These are phyloP conservation scores for Omphaloscelis lunosa DNA, from an alignment of 2,888 invertebrate genomes.

Conservation along the genomic window DNA sequence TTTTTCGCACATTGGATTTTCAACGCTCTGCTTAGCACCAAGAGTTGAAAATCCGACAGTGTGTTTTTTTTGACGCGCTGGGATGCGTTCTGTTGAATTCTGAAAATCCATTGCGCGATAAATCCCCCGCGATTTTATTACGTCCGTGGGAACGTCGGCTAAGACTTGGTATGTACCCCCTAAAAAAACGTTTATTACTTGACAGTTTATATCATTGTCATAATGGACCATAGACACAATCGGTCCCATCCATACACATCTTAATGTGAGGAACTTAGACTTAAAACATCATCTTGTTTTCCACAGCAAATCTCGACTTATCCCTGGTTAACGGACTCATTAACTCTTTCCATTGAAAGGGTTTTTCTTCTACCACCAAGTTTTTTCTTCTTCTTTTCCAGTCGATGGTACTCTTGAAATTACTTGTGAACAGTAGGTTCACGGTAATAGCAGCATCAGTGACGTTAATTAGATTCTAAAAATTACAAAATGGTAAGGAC, in stretches of 20 bases:
- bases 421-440: too few species aligned
- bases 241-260: not conserved
- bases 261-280: not conserved
- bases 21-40: too few species aligned
- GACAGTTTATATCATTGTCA: slow-evolving; percentile 27
- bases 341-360: not conserved
- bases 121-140: too few species aligned
- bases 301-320: not conserved
- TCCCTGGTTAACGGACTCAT: not conserved
- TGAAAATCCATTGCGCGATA: too few species aligned
- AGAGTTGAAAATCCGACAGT: too few species aligned
- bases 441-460: too few species aligned
- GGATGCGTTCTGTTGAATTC: too few species aligned
- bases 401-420: not conserved
- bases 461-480: too few species aligned
- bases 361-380: not conserved
- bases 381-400: not conserved
- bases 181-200: not conserved
- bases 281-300: not conserved
- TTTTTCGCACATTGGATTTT: too few species aligned
- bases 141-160: too few species aligned
- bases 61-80: too few species aligned
- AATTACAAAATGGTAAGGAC: too few species aligned
- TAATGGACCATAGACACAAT: slow-evolving; percentile 1
- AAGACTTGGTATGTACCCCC: not conserved